A percentile compares a stretch with the other conserved stretches of the same genome.
Conservation (phyloP, 2,888 invertebrate genomes). For the Sinohyriopsis cumingii region DNA sequence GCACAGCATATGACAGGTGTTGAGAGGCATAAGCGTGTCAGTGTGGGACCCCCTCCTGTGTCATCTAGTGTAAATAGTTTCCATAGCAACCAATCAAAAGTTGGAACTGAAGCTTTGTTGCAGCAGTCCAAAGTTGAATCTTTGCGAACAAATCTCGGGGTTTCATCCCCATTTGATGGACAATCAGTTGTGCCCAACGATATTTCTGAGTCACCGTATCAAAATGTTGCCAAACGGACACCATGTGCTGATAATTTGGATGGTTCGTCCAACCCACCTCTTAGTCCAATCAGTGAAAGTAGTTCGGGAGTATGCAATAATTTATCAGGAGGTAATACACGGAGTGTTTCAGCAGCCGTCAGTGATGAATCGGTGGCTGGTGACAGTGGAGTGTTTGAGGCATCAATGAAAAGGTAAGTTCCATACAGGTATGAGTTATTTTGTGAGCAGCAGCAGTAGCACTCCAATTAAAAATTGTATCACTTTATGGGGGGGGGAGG, state of each 20-base stretch:
- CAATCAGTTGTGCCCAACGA: constrained; percentile 5
- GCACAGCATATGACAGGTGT: constrained; percentile 74
- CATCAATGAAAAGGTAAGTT: constrained; percentile 68
- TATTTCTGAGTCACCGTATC: constrained; percentile 6
- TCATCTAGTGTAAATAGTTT: constrained; percentile 27
- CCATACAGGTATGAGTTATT: background rate
- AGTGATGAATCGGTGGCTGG: constrained; percentile 98
- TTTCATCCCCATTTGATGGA: background rate
- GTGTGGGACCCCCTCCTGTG: constrained; percentile 19
- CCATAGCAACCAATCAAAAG: constrained; percentile 44
- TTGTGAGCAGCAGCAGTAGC: background rate
- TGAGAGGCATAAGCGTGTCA: constrained; percentile 32
- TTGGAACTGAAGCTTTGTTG: constrained; percentile 18
- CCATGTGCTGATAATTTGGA: constrained; percentile 39
- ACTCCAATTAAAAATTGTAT: too few species aligned
- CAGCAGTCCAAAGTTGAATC: constrained; percentile 12
- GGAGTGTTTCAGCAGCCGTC: constrained; percentile 90
- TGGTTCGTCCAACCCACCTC: constrained; percentile 43
- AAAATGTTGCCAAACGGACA: constrained; percentile 29
- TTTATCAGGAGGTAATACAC: constrained; percentile 67
- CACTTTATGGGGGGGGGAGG: too few species aligned
- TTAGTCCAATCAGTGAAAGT: constrained; percentile 72
- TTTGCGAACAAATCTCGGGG: background rate
- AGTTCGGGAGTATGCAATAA: constrained; percentile 70
- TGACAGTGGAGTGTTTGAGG: constrained; percentile 74